Evolutionary conservation across 2,888 invertebrate genomes (phyloP).

Genomic region (Sclerodermus sp.): DNA sequence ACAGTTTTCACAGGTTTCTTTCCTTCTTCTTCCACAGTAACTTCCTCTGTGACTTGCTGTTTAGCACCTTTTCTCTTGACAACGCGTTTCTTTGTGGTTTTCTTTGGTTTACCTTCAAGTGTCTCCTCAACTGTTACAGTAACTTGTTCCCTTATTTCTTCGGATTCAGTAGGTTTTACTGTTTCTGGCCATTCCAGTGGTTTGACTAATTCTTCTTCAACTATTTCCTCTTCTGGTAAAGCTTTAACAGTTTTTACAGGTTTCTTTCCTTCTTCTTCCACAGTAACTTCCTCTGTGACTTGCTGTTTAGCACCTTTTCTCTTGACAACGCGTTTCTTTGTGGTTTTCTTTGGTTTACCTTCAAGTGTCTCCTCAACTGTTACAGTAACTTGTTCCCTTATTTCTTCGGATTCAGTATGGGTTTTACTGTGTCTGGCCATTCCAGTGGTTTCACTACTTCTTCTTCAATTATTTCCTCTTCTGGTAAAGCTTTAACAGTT

Average conservation of each 20-base stretch:
- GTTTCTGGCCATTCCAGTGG: slow-evolving; percentile 18
- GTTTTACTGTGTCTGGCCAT: slow-evolving; percentile 39
- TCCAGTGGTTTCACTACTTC: slow-evolving; percentile 21
- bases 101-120: slow-evolving; percentile 42
- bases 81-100: slow-evolving; percentile 40
- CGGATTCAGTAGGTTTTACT: slow-evolving; percentile 49
- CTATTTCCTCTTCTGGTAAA: slow-evolving; percentile 32
- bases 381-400: slow-evolving; percentile 21
- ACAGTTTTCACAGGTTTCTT: slow-evolving; percentile 28
- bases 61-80: slow-evolving; percentile 45
- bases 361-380: slow-evolving; percentile 29
- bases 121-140: slow-evolving; percentile 47
- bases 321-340: slow-evolving; percentile 36
- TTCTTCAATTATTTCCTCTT: slow-evolving; percentile 27
- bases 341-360: slow-evolving; percentile 35
- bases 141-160: slow-evolving; percentile 29
- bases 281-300: slow-evolving; percentile 23
- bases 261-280: slow-evolving; percentile 56
- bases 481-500: slow-evolving; percentile 32
- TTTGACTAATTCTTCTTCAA: slow-evolving; percentile 5
- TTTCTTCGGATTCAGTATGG: slow-evolving; percentile 50
- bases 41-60: slow-evolving; percentile 37
- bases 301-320: slow-evolving; percentile 37
- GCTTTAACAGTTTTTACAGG: slow-evolving; percentile 53
- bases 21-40: slow-evolving; percentile 34